A percentile compares a stretch with the other conserved stretches of the same genome.
Evolutionary conservation across 2,113 vertebrate genomes (phyloP).

Genomic region (Platysteira castanea): DNA sequence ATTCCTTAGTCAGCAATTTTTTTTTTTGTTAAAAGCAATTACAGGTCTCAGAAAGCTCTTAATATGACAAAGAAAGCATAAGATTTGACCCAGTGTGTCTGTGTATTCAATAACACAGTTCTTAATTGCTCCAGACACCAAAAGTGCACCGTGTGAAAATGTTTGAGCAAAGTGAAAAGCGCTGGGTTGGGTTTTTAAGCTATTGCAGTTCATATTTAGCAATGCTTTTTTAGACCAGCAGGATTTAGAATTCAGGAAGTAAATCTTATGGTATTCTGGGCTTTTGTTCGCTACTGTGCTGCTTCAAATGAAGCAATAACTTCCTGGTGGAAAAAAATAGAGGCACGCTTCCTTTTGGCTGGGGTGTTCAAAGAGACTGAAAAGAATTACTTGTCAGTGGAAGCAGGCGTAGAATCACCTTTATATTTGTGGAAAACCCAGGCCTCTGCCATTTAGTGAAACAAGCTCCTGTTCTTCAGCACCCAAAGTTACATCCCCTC

Average conservation of each 20-base stretch:
- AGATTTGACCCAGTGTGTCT: background rate
- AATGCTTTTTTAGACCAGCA: background rate
- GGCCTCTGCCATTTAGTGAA: background rate
- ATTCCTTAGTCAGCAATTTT: background rate
- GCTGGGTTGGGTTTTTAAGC: background rate
- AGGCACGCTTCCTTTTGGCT: background rate
- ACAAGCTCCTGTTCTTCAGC: background rate
- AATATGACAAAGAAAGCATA: background rate
- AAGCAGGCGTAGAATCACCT: background rate
- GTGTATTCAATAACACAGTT: background rate
- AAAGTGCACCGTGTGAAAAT: background rate
- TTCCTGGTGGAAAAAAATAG: background rate
- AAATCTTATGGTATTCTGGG: background rate
- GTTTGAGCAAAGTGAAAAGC: background rate
- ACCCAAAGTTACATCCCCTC: background rate
- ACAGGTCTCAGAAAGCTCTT: background rate
- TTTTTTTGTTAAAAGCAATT: background rate
- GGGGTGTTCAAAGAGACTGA: background rate
- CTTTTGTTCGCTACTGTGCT: conserved; percentile 4
- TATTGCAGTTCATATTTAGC: background rate
- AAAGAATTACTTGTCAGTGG: background rate
- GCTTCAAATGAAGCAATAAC: background rate
- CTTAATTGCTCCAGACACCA: background rate
- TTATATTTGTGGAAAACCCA: background rate
- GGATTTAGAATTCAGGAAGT: conserved; percentile 12